A percentile compares a stretch with the other conserved stretches of the same genome.
These are phyloP conservation scores for Tragopan temminckii DNA, from an alignment of 2,797 vertebrate species.

Conservation along the genomic window DNA sequence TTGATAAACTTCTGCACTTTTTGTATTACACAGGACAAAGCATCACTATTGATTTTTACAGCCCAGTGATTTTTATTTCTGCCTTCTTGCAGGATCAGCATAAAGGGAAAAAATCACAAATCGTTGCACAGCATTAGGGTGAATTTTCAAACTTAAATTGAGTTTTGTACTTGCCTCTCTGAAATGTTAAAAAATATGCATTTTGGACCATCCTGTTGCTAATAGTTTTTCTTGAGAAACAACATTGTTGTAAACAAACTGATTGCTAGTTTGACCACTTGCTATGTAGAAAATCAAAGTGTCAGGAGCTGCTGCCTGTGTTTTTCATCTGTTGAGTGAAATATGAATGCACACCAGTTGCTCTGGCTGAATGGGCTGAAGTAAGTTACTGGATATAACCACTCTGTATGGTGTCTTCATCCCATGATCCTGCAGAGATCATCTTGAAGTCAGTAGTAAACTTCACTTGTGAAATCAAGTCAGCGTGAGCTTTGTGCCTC, in stretches of 20 bases:
- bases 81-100: constrained; percentile 28
- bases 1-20: constrained; percentile 19
- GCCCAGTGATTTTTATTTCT: constrained; percentile 42
- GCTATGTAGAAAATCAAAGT: background rate
- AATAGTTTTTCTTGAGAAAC: background rate
- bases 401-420: accelerated
- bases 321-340: background rate
- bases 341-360: background rate
- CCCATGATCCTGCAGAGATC: background rate
- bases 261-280: background rate
- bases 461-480: background rate
- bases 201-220: background rate
- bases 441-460: background rate
- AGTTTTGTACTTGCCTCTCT: background rate
- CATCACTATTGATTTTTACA: constrained; percentile 52
- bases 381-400: background rate
- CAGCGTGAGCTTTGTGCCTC: background rate
- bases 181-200: background rate
- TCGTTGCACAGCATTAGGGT: background rate
- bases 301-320: background rate
- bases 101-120: background rate
- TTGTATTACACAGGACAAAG: constrained; percentile 3
- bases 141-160: background rate
- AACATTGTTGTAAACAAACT: background rate
- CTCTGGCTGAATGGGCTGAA: background rate